These are phyloP conservation scores for Ceratosolen fusciceps DNA, from an alignment of 1,140 invertebrate genomes.

Conservation along the genomic window DNA sequence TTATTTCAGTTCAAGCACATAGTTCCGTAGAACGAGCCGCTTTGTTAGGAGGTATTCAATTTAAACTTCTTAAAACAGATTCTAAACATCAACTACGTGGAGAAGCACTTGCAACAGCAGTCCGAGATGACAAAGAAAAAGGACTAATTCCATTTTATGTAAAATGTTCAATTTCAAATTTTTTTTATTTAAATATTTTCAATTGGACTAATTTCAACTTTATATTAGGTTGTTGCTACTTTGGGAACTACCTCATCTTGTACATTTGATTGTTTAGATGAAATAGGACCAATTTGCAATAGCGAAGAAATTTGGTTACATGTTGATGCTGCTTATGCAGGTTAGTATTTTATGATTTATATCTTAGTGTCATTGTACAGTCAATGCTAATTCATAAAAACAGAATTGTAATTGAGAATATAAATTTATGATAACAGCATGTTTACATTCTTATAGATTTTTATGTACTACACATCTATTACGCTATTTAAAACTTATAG, in stretches of 20 bases:
- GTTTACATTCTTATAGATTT: too few relatives aligned
- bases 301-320: slow-evolving; percentile 89
- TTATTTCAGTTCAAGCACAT: slow-evolving; percentile 89
- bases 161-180: slow-evolving; percentile 59
- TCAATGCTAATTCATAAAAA: too few relatives aligned
- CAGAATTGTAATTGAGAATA: too few relatives aligned
- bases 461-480: too few relatives aligned
- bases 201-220: slow-evolving; percentile 6
- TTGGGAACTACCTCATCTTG: slow-evolving; percentile 92
- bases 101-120: slow-evolving; percentile 84
- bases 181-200: slow-evolving; percentile 12
- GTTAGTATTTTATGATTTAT: slow-evolving; percentile 57
- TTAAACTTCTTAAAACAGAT: slow-evolving; percentile 86
- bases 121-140: slow-evolving; percentile 83
- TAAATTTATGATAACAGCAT: too few relatives aligned
- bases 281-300: slow-evolving; percentile 87
- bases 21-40: slow-evolving; percentile 95
- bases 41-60: slow-evolving; percentile 88
- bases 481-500: too few relatives aligned
- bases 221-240: slow-evolving; percentile 83
- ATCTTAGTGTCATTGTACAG: too few relatives aligned
- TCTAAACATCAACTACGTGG: slow-evolving; percentile 85
- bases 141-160: slow-evolving; percentile 93
- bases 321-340: slow-evolving; percentile 95
- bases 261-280: slow-evolving; percentile 90